Percentiles rank a stretch among this genome's conserved stretches.
Conservation (phyloP, 2,113 vertebrate genomes). For the Ictalurus punctatus region DNA sequence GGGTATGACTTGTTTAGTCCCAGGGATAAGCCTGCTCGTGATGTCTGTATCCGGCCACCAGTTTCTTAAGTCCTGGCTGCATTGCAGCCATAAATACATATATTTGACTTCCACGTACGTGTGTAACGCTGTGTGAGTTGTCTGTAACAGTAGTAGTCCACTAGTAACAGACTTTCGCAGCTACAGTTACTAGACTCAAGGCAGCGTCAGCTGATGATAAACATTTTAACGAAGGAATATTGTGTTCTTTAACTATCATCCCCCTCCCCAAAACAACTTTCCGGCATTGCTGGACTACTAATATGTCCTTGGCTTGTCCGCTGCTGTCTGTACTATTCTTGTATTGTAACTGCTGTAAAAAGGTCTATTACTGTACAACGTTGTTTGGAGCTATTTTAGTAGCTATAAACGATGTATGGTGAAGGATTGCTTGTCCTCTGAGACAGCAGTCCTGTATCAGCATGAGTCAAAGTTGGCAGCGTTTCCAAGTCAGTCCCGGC, state of each 20-base stretch:
- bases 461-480: slow-evolving; percentile 58
- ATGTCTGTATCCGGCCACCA: not conserved
- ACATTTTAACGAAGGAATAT: not conserved
- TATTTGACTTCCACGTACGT: not conserved
- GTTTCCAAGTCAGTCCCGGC: slow-evolving; percentile 38
- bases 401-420: not conserved
- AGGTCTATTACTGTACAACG: not conserved
- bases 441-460: slow-evolving; percentile 29
- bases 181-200: not conserved
- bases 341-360: not conserved
- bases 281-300: not conserved
- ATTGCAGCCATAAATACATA: not conserved
- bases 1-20: not conserved
- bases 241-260: not conserved
- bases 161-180: not conserved
- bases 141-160: not conserved
- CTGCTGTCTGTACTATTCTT: slow-evolving; percentile 7
- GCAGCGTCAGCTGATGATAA: not conserved
- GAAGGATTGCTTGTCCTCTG: slow-evolving; percentile 7
- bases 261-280: not conserved
- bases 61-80: not conserved
- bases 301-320: not conserved
- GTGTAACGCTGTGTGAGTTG: not conserved
- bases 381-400: not conserved
- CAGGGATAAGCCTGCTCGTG: slow-evolving; percentile 2